Evolutionary conservation across 1,140 invertebrate species (phyloP), one percentile per base, ranked within the genome.

Genomic region (Aradophagus sp.): DNA sequence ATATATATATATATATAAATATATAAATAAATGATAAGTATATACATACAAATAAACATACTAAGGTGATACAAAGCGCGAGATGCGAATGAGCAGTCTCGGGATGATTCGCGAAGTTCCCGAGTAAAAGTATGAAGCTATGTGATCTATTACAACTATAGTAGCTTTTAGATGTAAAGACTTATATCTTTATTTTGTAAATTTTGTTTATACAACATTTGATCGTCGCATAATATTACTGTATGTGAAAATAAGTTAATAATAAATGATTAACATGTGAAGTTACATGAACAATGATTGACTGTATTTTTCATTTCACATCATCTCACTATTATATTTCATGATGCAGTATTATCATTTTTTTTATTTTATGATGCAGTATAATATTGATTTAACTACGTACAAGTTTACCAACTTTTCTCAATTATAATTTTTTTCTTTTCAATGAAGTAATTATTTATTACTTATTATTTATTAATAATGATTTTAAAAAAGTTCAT

Each of bases 171-270:
- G 84, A 78, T 84, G 83, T 86, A 84, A 86, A 86, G 80, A 85
- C 81, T 84, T 84, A 83, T 83, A 84, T 65, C 82, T 83, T 86
- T 85, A 84, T 86, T 86, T 86, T 86, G 84, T 86, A 86, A 86
- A 86, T 86, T 86, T 86, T 86, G 84, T 86, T 86, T 86, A 86
- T 86, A 86, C 80, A 84, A 84, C 83, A 80, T 85, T 86, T 85
- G 82, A 85, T 85, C 78, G 82, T 86, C 82, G 83, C 84, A 86
- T 86, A 83, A 84, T 84, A 85, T 77, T 85, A 85, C 81, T 85
- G 84, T 84, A 86, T 86, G 84, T 86, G 84, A 85, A 78, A 80
- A 83, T 86, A 84, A 86, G 82, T 86, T 86, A 86, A 86, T 86
- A 86, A 86, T 85, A 85, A 85, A 85, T 83, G 81, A 85, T 85